Evolutionary conservation across 1,140 invertebrate species (phyloP).

Genomic region (Drosophila ficusphila): DNA sequence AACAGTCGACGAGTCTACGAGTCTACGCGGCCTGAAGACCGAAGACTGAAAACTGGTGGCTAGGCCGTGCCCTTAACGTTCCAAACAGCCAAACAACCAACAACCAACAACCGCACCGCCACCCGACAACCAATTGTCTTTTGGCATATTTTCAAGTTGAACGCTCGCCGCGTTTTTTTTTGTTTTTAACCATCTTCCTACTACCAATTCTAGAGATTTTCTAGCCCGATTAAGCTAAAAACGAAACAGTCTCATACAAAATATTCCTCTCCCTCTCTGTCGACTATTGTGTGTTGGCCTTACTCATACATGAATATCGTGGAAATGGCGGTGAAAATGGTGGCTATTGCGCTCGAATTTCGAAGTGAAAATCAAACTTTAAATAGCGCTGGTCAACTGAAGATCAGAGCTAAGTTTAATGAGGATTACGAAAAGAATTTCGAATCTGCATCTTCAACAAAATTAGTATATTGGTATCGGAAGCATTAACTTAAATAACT

Average conservation of each 20-base stretch:
- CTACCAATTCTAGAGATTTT: conserved; percentile 68
- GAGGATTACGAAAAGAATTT: no score
- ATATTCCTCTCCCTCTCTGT: conserved; percentile 41
- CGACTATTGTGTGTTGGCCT: conserved; percentile 13
- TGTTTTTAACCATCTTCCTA: conserved; percentile 20
- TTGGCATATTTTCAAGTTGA: conserved; percentile 82
- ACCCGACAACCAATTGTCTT: conserved; percentile 76
- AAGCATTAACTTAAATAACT: no score
- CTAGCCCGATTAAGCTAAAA: conserved; percentile 78
- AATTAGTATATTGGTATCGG: no score
- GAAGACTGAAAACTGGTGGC: conserved; percentile 20
- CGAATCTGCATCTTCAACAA: no score
- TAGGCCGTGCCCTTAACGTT: conserved; percentile 67
- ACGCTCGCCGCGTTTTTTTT: conserved; percentile 63
- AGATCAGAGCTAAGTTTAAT: conserved; percentile 45
- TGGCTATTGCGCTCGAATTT: conserved; percentile 47
- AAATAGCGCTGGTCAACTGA: conserved; percentile 6
- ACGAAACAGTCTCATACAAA: conserved; percentile 77
- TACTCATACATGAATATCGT: conserved; percentile 41
- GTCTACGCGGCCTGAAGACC: conserved; percentile 1
- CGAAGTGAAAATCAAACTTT: conserved; percentile 43
- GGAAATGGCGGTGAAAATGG: conserved; percentile 44
- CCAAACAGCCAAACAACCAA: conserved; percentile 36
- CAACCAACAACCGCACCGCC: conserved; percentile 28
- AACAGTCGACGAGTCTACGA: not conserved